A percentile compares a stretch with the other conserved stretches of the same genome.
Evolutionary conservation across 2,797 vertebrate genomes (phyloP).

Genomic region (Crocidura indochinensis): DNA sequence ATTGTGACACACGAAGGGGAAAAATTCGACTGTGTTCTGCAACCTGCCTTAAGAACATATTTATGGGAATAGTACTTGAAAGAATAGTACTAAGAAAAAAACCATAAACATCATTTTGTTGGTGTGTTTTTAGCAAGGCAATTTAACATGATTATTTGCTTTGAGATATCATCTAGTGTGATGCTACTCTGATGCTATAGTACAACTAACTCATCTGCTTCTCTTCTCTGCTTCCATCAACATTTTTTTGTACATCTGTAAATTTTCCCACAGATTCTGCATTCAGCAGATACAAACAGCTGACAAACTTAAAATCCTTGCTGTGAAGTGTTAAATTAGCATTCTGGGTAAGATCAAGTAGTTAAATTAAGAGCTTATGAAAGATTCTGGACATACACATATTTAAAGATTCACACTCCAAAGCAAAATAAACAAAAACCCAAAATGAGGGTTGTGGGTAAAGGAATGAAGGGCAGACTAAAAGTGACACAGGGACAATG

Average conservation of each 20-base stretch:
- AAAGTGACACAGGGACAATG: too few relatives aligned
- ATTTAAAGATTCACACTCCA: too few relatives aligned
- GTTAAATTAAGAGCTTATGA: slow-evolving; percentile 42
- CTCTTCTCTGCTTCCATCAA: slow-evolving; percentile 50
- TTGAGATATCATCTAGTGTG: not conserved
- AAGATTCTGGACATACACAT: not conserved
- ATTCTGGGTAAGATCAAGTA: slow-evolving; percentile 62
- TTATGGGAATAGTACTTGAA: not conserved
- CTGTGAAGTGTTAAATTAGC: slow-evolving; percentile 68
- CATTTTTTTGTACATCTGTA: slow-evolving; percentile 58
- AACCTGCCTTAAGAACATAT: slow-evolving; percentile 26
- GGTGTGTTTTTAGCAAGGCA: slow-evolving; percentile 47
- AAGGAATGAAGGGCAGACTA: too few relatives aligned
- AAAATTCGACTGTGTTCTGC: slow-evolving; percentile 42
- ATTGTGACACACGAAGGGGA: not conserved
- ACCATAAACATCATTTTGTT: slow-evolving; percentile 51
- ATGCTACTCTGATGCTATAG: slow-evolving; percentile 4
- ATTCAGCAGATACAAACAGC: slow-evolving; percentile 59
- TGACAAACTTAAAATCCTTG: slow-evolving; percentile 52
- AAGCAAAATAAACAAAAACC: too few relatives aligned
- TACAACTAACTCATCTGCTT: slow-evolving; percentile 37
- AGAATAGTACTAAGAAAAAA: not conserved
- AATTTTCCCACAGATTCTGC: slow-evolving; percentile 53
- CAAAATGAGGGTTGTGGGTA: too few relatives aligned
- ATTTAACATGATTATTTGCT: slow-evolving; percentile 15